Evolutionary conservation across 2,113 vertebrate genomes (phyloP).

Genomic region (Aplodontia rufa): DNA sequence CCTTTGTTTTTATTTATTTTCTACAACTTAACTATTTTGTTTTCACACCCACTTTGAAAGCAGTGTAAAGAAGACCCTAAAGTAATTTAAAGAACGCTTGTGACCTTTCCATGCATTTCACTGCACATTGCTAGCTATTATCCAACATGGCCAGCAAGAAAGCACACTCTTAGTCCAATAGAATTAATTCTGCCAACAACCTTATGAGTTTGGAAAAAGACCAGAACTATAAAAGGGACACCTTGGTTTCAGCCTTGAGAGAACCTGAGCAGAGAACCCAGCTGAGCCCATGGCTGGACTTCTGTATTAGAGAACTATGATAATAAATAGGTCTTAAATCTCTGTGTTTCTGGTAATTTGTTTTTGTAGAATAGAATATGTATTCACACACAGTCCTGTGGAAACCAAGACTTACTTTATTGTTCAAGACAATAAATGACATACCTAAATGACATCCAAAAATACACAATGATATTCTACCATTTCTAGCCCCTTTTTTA

Average conservation of each 20-base stretch:
- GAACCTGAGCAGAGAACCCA: neutral
- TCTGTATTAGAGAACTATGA: neutral
- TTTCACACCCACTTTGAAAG: no score
- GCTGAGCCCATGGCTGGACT: neutral
- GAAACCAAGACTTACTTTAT: neutral
- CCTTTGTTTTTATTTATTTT: no score
- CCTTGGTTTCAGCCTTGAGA: neutral
- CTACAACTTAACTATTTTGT: no score
- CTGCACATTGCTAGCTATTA: no score
- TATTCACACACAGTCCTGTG: neutral
- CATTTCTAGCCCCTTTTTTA: neutral
- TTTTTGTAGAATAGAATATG: conserved; percentile 2
- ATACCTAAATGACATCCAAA: neutral
- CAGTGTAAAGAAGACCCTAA: no score
- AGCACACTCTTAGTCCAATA: neutral
- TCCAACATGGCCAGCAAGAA: neutral
- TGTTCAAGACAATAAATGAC: no score
- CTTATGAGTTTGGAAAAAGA: neutral
- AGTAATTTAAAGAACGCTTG: no score
- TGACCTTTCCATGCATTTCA: no score
- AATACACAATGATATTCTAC: neutral
- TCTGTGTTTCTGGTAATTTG: neutral
- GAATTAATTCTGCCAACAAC: neutral
- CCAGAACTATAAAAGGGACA: neutral
- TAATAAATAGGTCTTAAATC: neutral